phyloP scores from a whole-genome alignment of 2,888 invertebrate species.

The Eremobia ochroleuca region DNA sequence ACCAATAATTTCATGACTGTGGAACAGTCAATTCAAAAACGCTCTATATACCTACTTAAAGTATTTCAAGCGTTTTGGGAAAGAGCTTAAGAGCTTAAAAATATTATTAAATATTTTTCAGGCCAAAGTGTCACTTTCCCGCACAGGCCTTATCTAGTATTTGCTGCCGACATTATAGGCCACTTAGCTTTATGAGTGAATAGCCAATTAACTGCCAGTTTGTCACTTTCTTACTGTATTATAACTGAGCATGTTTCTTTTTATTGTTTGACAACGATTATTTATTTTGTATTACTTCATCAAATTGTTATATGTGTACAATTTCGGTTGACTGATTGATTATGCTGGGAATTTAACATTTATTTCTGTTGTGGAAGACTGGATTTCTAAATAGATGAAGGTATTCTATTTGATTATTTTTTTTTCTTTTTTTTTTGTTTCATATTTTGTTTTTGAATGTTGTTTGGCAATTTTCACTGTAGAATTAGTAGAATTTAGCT shows the following conservation, averaged over 20 bases:
- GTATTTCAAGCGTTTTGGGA: neutral
- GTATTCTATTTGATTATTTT: neutral
- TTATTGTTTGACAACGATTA: neutral
- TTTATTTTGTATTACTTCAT: neutral
- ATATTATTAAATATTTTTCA: no score
- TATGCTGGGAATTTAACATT: neutral
- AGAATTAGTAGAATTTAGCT: neutral
- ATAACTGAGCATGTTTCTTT: slow-evolving; percentile 5
- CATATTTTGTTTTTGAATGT: neutral
- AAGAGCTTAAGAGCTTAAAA: neutral
- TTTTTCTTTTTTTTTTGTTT: neutral
- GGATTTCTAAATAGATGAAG: neutral
- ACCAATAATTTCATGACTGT: neutral
- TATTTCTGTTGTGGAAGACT: neutral
- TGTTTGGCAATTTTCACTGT: neutral
- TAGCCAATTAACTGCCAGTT: slow-evolving; percentile 27
- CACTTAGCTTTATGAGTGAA: slow-evolving; percentile 38
- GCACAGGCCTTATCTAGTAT: slow-evolving; percentile 18
- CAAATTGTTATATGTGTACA: neutral
- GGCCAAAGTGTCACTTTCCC: slow-evolving; percentile 9
- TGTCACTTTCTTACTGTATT: slow-evolving; percentile 20
- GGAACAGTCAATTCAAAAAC: neutral
- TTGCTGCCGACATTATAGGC: slow-evolving; percentile 27
- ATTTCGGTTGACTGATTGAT: neutral
- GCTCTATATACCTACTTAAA: no score